A percentile compares a stretch with the other conserved stretches of the same genome.
These are phyloP conservation scores for Lagocephalus sceleratus DNA, from an alignment of 2,797 vertebrate genomes.

Conservation along the genomic window DNA sequence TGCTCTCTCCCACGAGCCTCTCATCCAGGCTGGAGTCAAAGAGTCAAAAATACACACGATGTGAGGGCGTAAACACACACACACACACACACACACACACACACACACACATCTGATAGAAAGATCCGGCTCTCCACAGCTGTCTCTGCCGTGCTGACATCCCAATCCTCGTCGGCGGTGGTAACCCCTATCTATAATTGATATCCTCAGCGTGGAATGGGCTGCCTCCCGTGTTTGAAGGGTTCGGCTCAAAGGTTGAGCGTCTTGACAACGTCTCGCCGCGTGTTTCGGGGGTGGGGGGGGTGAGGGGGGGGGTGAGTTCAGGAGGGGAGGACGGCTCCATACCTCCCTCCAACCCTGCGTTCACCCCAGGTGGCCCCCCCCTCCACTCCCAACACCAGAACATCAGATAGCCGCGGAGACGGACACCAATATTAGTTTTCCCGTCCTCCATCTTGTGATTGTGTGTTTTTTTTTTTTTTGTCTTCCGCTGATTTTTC, in stretches of 20 bases:
- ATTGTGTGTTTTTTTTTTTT: constrained; percentile 38
- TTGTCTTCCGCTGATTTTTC: not conserved
- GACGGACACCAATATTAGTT: constrained; percentile 7
- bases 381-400: constrained; percentile 23
- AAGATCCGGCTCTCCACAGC: constrained; percentile 95
- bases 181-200: constrained; percentile 99
- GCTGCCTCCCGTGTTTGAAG: constrained; percentile 92
- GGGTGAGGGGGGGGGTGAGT: constrained; percentile 37
- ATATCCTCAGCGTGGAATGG: constrained; percentile 97
- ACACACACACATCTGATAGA: constrained; percentile 86
- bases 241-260: constrained; percentile 94
- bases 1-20: constrained; percentile 24
- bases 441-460: constrained; percentile 30
- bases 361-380: constrained; percentile 56
- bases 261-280: constrained; percentile 95
- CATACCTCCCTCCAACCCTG: constrained; percentile 50
- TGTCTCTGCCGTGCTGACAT: constrained; percentile 96
- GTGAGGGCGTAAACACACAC: constrained; percentile 66
- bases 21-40: constrained; percentile 9
- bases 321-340: constrained; percentile 32
- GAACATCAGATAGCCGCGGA: constrained; percentile 25
- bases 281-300: constrained; percentile 74
- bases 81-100: constrained; percentile 29
- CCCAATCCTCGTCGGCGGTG: constrained; percentile 84
- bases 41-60: constrained; percentile 60